Evolutionary conservation across 2,797 vertebrate species (phyloP).

Genomic region (Sebastes kiyomatsui): DNA sequence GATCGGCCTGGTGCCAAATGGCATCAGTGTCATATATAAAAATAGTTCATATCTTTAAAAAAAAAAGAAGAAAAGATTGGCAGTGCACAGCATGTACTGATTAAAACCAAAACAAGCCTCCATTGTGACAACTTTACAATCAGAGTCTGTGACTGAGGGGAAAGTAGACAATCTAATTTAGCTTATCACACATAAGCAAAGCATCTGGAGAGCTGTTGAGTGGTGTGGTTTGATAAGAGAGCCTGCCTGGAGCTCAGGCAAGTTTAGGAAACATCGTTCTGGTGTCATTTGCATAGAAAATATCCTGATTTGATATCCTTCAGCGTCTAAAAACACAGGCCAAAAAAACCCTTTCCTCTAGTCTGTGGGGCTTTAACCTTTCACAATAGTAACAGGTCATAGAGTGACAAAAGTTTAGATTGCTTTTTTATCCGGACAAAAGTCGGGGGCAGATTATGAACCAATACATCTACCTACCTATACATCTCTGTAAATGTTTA

Average conservation of each 20-base stretch:
- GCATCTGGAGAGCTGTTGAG: constrained; percentile 45
- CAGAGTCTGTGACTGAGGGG: constrained; percentile 40
- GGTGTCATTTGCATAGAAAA: constrained; percentile 79
- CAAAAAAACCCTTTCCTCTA: not conserved
- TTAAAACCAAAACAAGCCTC: constrained; percentile 72
- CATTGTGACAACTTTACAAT: constrained; percentile 32
- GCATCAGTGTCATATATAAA: constrained; percentile 86
- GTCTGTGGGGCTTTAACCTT: constrained; percentile 45
- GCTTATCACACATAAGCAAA: constrained; percentile 66
- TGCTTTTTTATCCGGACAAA: constrained; percentile 66
- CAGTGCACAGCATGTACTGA: constrained; percentile 90
- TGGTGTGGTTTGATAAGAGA: constrained; percentile 48
- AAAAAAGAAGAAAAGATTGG: constrained; percentile 66
- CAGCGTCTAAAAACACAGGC: constrained; percentile 9
- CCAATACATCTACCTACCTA: not conserved
- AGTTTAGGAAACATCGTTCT: constrained; percentile 22
- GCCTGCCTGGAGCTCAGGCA: constrained; percentile 10
- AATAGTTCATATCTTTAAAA: constrained; percentile 83
- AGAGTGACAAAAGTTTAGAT: constrained; percentile 59
- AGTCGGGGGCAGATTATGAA: constrained; percentile 51
- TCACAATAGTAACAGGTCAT: constrained; percentile 51
- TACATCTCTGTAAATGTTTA: not conserved
- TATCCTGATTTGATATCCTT: constrained; percentile 60
- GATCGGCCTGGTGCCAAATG: constrained; percentile 81
- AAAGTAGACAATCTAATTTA: constrained; percentile 39